These are phyloP conservation scores for Notodonta dromedarius DNA, from an alignment of 2,888 invertebrate genomes.

Conservation along the genomic window DNA sequence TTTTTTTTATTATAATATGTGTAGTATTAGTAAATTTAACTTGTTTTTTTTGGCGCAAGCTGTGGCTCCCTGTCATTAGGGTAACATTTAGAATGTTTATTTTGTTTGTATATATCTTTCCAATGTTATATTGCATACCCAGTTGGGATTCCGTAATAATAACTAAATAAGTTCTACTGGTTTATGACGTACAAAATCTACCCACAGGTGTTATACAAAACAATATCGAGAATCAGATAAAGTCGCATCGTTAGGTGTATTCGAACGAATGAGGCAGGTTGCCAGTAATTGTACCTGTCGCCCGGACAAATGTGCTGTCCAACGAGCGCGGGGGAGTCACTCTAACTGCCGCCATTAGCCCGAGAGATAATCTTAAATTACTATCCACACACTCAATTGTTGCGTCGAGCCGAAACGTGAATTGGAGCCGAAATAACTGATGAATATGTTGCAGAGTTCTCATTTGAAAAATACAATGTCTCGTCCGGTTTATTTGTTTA, in stretches of 20 bases:
- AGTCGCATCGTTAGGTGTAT: constrained; percentile 64
- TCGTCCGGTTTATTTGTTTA: neutral
- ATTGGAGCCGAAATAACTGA: neutral
- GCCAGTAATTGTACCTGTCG: constrained; percentile 79
- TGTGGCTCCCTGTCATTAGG: too few relatives aligned
- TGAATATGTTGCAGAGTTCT: neutral
- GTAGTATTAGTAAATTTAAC: too few relatives aligned
- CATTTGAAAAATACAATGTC: neutral
- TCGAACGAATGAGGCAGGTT: constrained; percentile 66
- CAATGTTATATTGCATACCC: too few relatives aligned
- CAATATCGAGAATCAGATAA: constrained; percentile 42
- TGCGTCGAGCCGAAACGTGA: constrained; percentile 27
- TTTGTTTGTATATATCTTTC: too few relatives aligned
- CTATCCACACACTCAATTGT: constrained; percentile 52
- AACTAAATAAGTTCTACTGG: neutral
- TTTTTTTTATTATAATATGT: too few relatives aligned
- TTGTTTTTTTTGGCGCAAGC: too few relatives aligned
- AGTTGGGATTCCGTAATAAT: too few relatives aligned
- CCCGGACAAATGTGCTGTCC: constrained; percentile 73
- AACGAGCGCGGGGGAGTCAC: constrained; percentile 70
- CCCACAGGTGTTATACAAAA: constrained; percentile 33
- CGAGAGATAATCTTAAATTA: constrained; percentile 69
- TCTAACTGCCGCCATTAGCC: constrained; percentile 72
- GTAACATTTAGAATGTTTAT: too few relatives aligned
- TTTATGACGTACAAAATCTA: neutral